Conservation (phyloP, 2,797 vertebrate species). For the Pantherophis alleghaniensis region DNA sequence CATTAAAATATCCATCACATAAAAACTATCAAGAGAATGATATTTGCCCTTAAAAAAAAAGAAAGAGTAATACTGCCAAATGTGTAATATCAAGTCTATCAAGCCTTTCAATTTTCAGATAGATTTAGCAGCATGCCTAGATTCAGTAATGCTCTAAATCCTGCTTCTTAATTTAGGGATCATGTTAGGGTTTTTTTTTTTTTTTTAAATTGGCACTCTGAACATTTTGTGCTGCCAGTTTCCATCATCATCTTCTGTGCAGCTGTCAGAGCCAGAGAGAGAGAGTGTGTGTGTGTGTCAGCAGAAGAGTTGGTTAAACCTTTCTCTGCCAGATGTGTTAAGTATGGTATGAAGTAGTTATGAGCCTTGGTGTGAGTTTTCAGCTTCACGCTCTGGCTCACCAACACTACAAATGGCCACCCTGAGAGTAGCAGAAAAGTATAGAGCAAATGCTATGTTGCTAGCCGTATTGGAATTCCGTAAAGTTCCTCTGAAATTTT, state of each 20-base stretch:
- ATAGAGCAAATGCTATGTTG: not conserved
- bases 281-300: not conserved
- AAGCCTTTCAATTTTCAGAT: not conserved
- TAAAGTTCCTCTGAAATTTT: not conserved
- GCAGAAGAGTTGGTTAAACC: constrained; percentile 36
- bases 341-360: constrained; percentile 18
- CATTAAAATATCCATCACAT: not conserved
- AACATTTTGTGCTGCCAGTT: constrained; percentile 30
- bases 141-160: constrained; percentile 5
- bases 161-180: constrained; percentile 30
- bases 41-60: not conserved
- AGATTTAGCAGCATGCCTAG: constrained; percentile 8
- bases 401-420: not conserved
- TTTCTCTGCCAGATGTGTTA: constrained; percentile 31
- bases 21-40: not conserved
- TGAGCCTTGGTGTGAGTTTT: constrained; percentile 11
- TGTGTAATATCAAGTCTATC: not conserved
- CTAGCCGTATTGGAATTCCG: not conserved
- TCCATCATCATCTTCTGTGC: constrained; percentile 25
- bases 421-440: not conserved
- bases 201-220: constrained; percentile 10
- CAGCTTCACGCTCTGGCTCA: not conserved
- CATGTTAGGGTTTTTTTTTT: not conserved
- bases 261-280: not conserved
- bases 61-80: not conserved